Percentiles rank a stretch among this genome's conserved stretches.
These are phyloP conservation scores for Syngnathus acus DNA, from an alignment of 2,797 vertebrate species.

Conservation along the genomic window DNA sequence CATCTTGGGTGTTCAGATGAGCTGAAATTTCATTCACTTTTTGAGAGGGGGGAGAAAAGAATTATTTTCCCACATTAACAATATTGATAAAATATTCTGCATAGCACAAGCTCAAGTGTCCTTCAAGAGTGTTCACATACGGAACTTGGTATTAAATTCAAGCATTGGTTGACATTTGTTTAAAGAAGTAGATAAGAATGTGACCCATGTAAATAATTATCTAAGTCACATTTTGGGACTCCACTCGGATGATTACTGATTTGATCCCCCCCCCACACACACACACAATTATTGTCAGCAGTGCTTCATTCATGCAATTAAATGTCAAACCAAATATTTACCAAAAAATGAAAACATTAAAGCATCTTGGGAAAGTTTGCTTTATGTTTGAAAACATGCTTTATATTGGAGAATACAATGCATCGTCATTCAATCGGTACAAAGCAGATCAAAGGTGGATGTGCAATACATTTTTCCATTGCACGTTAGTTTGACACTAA, in stretches of 20 bases:
- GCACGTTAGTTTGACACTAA: not conserved
- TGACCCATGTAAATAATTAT: conserved; percentile 6
- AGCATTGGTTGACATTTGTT: not conserved
- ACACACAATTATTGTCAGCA: not conserved
- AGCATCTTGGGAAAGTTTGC: not conserved
- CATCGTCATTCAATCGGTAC: not conserved
- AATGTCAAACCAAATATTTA: not conserved
- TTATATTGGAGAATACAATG: no score
- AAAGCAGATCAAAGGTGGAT: not conserved
- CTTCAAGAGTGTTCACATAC: conserved; percentile 15
- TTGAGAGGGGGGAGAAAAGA: not conserved
- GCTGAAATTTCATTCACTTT: not conserved
- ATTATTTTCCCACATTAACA: not conserved
- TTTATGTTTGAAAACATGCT: not conserved
- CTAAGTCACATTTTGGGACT: not conserved
- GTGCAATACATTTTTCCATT: conserved; percentile 5
- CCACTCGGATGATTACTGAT: not conserved
- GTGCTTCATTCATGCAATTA: not conserved
- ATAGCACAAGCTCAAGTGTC: conserved; percentile 31
- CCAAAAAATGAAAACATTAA: not conserved
- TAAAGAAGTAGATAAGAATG: not conserved
- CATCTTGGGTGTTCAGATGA: not conserved
- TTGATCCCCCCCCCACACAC: not conserved
- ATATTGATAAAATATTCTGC: conserved; percentile 4
- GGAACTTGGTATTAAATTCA: not conserved